Evolutionary conservation across 2,797 vertebrate species (phyloP), one percentile per base, ranked within the genome.

Genomic region (Limosa lapponica): DNA sequence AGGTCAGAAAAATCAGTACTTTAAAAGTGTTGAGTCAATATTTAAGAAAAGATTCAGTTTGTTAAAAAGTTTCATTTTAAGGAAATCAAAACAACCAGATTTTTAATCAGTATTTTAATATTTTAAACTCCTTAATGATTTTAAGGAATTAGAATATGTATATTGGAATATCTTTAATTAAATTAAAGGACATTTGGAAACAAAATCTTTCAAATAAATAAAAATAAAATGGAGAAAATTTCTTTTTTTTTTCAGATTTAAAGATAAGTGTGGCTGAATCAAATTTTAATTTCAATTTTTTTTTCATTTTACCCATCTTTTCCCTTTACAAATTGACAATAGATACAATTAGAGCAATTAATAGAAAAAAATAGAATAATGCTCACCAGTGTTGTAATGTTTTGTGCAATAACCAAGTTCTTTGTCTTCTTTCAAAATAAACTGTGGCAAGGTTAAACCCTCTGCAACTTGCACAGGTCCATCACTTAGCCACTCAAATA

Each of bases 341-440:
- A 82, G 18, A 28, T 41, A 46, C 12, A 11, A 30, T 30, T 41
- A 43, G 2, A 83, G 7, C 2, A 66, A 44, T 8, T 18, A 17
- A 71, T 1, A 78, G 10, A 16, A 74, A 87, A 13, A 69, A 4
- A 52, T 0, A 90, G 89, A 91, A 72, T 69, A 91, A 90, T 69
- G 54, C 96, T 97, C 92, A 99, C 99, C 99, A 24, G 99, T 99
- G 93, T 99, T 99, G 97, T 99, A 99, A 97, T 99, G 99, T 91
- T 99, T 99, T 72, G 99, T 99, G 93, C 99, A 99, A 97, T 99
- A 99, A 48, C 99, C 99, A 49, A 99, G 98, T 96, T 99, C 99
- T 92, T 99, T 99, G 95, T 99, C 99, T 70, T 99, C 99, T 97
- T 98, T 99, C 98, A 99, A 98, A 92, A 99, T 99, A 98, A 99